Evolutionary conservation across 2,888 invertebrate species (phyloP).

Genomic region (Rhagophthalmus giganteus): DNA sequence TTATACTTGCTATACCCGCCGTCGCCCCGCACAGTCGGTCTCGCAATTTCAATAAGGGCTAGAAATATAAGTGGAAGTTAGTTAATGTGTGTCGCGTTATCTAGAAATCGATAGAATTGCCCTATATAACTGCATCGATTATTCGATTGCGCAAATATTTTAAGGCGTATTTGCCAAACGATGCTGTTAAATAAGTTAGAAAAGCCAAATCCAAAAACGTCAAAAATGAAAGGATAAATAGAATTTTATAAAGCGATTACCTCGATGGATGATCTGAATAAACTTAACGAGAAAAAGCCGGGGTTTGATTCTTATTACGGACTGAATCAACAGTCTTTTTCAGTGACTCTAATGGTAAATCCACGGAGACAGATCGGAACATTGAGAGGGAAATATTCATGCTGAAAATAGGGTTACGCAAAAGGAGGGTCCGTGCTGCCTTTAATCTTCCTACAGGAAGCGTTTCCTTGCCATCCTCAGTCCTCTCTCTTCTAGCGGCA

Average conservation of each 20-base stretch:
- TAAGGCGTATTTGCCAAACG: no score
- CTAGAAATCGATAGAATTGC: no score
- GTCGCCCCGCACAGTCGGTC: no score
- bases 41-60: no score
- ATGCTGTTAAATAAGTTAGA: no score
- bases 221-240: no score
- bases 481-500: constrained; percentile 18
- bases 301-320: constrained; percentile 32
- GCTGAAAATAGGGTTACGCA: constrained; percentile 46
- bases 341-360: constrained; percentile 33
- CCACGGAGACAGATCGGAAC: constrained; percentile 41
- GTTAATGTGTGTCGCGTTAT: no score
- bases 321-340: constrained; percentile 37
- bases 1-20: no score
- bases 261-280: constrained; percentile 22
- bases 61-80: no score
- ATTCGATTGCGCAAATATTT: no score
- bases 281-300: constrained; percentile 28
- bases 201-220: no score
- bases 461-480: constrained; percentile 24
- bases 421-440: constrained; percentile 39
- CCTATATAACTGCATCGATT: no score
- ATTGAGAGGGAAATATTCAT: constrained; percentile 46
- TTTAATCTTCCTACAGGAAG: constrained; percentile 45
- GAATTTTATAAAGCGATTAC: constrained; percentile 22